phyloP scores from a whole-genome alignment of 2,113 vertebrate genomes.

The Hucho hucho region DNA sequence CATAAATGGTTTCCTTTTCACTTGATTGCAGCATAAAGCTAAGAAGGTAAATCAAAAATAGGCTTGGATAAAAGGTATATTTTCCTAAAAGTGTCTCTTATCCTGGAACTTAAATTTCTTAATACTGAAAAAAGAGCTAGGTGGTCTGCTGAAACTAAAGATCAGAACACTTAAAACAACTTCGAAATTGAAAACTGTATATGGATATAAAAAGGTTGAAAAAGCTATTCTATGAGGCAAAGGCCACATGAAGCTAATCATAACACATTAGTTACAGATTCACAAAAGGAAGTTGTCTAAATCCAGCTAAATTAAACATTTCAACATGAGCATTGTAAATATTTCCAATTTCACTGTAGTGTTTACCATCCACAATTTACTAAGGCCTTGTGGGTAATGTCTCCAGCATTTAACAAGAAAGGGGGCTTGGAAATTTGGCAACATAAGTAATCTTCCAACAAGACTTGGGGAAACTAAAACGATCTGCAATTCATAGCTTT shows the following conservation, averaged over 20 bases:
- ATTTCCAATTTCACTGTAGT: conserved; percentile 38
- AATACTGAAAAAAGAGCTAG: too few species aligned
- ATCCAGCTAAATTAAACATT: conserved; percentile 21
- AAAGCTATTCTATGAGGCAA: conserved; percentile 4
- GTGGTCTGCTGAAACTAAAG: neutral
- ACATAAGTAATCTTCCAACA: conserved; percentile 29
- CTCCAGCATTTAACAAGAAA: conserved; percentile 18
- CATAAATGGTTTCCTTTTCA: conserved; percentile 24
- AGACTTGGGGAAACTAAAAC: conserved; percentile 12
- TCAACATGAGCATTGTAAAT: conserved; percentile 38
- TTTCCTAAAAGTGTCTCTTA: neutral
- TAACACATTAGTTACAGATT: conserved; percentile 7
- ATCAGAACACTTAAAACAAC: neutral
- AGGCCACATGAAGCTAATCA: neutral
- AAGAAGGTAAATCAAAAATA: neutral
- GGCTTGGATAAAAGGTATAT: neutral
- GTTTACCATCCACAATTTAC: conserved; percentile 39
- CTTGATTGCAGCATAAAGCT: conserved; percentile 19
- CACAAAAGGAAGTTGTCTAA: conserved; percentile 14
- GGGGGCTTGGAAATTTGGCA: conserved; percentile 19
- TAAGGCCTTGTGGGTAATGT: conserved; percentile 36
- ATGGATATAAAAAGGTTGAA: neutral
- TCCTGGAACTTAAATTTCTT: too few species aligned
- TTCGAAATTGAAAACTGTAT: neutral
- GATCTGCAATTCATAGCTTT: conserved; percentile 14